A percentile compares a stretch with the other conserved stretches of the same genome.
These are phyloP conservation scores for Apis laboriosa DNA, from an alignment of 1,140 invertebrate species.

Conservation along the genomic window DNA sequence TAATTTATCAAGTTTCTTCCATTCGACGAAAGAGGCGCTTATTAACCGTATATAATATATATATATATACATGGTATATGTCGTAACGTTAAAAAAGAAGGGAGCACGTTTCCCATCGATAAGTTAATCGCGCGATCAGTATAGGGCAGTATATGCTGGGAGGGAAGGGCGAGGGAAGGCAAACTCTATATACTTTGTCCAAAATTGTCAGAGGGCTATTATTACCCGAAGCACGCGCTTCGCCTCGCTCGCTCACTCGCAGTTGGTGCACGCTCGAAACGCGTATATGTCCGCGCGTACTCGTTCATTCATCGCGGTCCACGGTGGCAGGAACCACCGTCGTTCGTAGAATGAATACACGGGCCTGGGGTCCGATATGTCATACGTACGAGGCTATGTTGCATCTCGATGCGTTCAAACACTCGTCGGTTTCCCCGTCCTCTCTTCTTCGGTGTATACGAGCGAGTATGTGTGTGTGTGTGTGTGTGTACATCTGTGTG, in stretches of 20 bases:
- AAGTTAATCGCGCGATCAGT: slow-evolving; percentile 14
- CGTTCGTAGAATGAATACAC: slow-evolving; percentile 43
- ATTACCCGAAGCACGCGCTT: slow-evolving; percentile 30
- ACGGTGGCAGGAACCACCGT: slow-evolving; percentile 2
- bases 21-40: too few relatives aligned
- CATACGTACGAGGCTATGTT: slow-evolving; percentile 44
- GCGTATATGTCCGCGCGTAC: slow-evolving; percentile 29
- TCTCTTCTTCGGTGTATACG: background rate
- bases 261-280: background rate
- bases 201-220: slow-evolving; percentile 43
- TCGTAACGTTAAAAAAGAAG: background rate
- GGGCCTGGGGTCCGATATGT: slow-evolving; percentile 29
- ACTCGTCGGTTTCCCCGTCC: slow-evolving; percentile 19
- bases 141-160: background rate
- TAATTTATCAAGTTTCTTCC: background rate
- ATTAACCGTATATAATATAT: too few relatives aligned
- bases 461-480: slow-evolving; percentile 29
- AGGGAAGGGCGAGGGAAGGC: background rate
- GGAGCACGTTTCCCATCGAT: background rate
- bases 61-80: too few relatives aligned
- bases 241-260: too few relatives aligned
- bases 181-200: slow-evolving; percentile 7
- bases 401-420: slow-evolving; percentile 53
- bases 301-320: slow-evolving; percentile 52
- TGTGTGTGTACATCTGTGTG: slow-evolving; percentile 24